These are phyloP conservation scores for Pseudeuparius sepicola DNA, from an alignment of 2,888 invertebrate genomes.

Conservation along the genomic window DNA sequence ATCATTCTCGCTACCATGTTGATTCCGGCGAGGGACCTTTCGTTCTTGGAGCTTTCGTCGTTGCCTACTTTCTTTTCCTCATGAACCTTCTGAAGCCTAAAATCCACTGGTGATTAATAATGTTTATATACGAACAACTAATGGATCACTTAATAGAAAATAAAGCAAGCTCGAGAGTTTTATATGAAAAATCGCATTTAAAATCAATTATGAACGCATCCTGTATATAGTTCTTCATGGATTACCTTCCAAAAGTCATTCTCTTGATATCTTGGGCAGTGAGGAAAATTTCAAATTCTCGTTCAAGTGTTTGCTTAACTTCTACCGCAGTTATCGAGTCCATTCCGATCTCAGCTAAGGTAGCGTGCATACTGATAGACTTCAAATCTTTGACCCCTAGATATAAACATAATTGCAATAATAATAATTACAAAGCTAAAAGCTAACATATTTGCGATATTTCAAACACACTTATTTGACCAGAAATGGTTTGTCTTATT, in stretches of 20 bases:
- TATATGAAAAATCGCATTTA: no score
- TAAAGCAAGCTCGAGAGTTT: neutral
- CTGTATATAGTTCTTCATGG: no score
- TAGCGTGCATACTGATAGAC: slow-evolving; percentile 57
- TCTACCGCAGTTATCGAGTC: slow-evolving; percentile 97
- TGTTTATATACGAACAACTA: no score
- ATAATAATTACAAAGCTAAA: neutral
- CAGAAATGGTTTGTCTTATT: neutral
- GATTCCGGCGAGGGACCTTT: slow-evolving; percentile 39
- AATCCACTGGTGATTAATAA: no score
- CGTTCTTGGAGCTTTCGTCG: neutral
- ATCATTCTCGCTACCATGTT: slow-evolving; percentile 50
- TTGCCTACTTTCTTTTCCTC: slow-evolving; percentile 1
- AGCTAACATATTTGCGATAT: neutral
- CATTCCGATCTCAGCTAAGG: slow-evolving; percentile 86
- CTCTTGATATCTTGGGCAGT: slow-evolving; percentile 78
- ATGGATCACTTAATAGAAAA: neutral
- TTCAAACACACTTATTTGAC: neutral
- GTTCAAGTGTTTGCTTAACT: slow-evolving; percentile 84
- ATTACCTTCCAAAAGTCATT: slow-evolving; percentile 62
- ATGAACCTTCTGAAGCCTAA: slow-evolving; percentile 14
- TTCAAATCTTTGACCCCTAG: slow-evolving; percentile 44
- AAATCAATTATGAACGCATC: no score
- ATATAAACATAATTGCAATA: slow-evolving; percentile 2
- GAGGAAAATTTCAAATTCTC: slow-evolving; percentile 79